phyloP scores from a whole-genome alignment of 2,797 vertebrate genomes.

The Pseudochirops corinnae region DNA sequence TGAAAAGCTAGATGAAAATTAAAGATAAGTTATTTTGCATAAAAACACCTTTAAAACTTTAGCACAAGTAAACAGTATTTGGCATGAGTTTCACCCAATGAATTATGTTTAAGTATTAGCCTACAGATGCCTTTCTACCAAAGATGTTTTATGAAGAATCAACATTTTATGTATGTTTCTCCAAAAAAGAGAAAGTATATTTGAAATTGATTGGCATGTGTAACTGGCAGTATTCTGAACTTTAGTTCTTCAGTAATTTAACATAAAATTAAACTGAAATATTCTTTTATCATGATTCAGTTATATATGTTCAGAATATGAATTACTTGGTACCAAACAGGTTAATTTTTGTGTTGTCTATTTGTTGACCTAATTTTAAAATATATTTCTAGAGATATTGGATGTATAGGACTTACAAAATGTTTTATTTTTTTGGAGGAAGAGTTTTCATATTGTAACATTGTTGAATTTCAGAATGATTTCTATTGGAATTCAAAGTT shows the following conservation, averaged over 20 bases:
- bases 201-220: background rate
- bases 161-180: slow-evolving; percentile 30
- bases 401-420: background rate
- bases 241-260: slow-evolving; percentile 49
- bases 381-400: slow-evolving; percentile 42
- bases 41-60: slow-evolving; percentile 22
- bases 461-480: slow-evolving; percentile 30
- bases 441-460: slow-evolving; percentile 52
- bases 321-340: background rate
- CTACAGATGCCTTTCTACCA: slow-evolving; percentile 5
- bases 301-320: slow-evolving; percentile 58
- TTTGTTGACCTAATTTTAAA: slow-evolving; percentile 50
- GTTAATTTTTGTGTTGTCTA: slow-evolving; percentile 52
- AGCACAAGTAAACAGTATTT: slow-evolving; percentile 52
- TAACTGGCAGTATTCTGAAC: slow-evolving; percentile 41
- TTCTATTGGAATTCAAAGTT: slow-evolving; percentile 47
- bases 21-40: slow-evolving; percentile 30
- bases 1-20: slow-evolving; percentile 34
- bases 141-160: slow-evolving; percentile 64
- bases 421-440: slow-evolving; percentile 53
- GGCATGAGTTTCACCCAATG: slow-evolving; percentile 49
- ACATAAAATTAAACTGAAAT: slow-evolving; percentile 47
- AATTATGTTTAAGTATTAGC: slow-evolving; percentile 9
- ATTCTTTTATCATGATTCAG: slow-evolving; percentile 49
- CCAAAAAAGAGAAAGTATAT: slow-evolving; percentile 21